These are phyloP conservation scores for Stenchaetothrips biformis DNA, from an alignment of 2,888 invertebrate species.

Conservation along the genomic window DNA sequence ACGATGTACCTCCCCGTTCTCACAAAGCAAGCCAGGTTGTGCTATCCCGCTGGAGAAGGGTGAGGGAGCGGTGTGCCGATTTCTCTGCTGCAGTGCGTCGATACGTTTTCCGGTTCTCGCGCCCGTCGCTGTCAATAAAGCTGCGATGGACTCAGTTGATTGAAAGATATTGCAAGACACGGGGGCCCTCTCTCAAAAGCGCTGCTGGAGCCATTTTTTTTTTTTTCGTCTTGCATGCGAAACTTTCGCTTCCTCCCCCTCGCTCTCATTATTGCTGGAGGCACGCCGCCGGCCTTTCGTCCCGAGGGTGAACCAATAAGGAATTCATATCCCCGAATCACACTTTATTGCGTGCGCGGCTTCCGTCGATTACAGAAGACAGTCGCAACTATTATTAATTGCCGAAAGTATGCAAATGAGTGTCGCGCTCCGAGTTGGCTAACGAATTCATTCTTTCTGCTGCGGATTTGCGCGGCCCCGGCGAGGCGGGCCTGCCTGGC, in stretches of 20 bases:
- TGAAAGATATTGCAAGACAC: too few relatives aligned
- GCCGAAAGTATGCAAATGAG: slow-evolving; percentile 5
- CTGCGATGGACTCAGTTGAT: too few relatives aligned
- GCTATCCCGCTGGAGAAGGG: too few relatives aligned
- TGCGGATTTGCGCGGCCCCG: not conserved
- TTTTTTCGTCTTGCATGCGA: not conserved
- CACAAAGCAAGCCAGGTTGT: too few relatives aligned
- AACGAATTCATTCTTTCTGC: slow-evolving; percentile 23
- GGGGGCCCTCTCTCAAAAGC: too few relatives aligned
- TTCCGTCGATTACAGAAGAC: not conserved
- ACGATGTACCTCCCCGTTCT: too few relatives aligned
- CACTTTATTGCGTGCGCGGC: not conserved
- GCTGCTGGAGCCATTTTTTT: not conserved
- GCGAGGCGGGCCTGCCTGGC: too few relatives aligned
- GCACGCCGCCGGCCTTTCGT: not conserved
- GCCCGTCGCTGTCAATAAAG: too few relatives aligned
- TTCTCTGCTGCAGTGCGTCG: too few relatives aligned
- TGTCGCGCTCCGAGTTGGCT: not conserved
- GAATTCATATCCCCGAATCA: slow-evolving; percentile 2
- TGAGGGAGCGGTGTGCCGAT: too few relatives aligned
- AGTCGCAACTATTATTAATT: not conserved
- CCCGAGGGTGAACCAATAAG: not conserved
- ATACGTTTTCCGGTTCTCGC: too few relatives aligned
- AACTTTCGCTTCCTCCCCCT: not conserved
- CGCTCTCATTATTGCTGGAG: not conserved